Conservation (phyloP, 1,140 invertebrate genomes). For the Probaryconus sp. region DNA sequence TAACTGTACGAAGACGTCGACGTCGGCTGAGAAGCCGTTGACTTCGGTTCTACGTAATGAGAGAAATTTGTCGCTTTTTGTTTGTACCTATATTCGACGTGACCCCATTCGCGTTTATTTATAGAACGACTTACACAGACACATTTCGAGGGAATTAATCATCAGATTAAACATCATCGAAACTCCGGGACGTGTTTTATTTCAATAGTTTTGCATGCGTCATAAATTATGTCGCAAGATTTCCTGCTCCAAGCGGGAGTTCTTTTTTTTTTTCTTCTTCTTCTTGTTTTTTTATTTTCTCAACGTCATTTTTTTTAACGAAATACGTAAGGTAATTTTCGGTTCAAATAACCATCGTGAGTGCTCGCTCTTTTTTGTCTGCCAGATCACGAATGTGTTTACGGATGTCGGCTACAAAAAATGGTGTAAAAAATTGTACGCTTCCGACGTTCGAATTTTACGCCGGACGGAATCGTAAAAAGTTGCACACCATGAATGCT, state of each 20-base stretch:
- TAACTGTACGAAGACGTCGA: constrained; percentile 43
- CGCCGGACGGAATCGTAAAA: constrained; percentile 53
- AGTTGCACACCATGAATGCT: constrained; percentile 56
- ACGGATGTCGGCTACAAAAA: constrained; percentile 53
- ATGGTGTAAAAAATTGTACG: constrained; percentile 60
- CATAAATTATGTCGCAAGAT: constrained; percentile 18
- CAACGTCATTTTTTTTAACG: constrained; percentile 10
- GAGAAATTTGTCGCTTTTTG: constrained; percentile 14
- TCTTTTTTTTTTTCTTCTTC: too few relatives aligned
- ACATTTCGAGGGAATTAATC: constrained; percentile 47
- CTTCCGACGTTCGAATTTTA: constrained; percentile 61
- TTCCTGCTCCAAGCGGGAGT: constrained; percentile 3
- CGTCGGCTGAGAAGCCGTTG: constrained; percentile 37
- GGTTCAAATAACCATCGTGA: constrained; percentile 37
- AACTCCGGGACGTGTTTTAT: constrained; percentile 4
- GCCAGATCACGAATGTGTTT: constrained; percentile 54
- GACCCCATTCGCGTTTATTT: constrained; percentile 35
- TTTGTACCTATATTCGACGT: background rate
- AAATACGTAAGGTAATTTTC: constrained; percentile 41
- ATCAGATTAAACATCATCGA: constrained; percentile 30
- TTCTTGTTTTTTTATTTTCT: constrained; percentile 51
- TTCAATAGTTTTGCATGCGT: constrained; percentile 35
- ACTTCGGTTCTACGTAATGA: constrained; percentile 24
- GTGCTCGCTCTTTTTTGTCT: constrained; percentile 39
- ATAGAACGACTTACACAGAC: constrained; percentile 13